Base-by-base conservation (phyloP, 1,140 invertebrate genomes). In the Drosophila repleta region DNA sequence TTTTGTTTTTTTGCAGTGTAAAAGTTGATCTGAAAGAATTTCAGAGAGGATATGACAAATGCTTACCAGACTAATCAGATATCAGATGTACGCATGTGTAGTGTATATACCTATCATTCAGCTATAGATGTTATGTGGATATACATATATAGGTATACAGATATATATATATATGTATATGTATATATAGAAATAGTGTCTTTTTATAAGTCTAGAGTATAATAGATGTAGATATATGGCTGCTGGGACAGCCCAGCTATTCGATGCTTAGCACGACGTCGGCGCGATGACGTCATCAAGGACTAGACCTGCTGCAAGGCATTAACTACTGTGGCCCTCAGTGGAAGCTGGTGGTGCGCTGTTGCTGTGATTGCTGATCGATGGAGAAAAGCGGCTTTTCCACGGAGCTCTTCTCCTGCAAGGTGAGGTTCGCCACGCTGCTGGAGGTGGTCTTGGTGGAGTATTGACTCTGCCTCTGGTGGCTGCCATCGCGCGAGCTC, bases 401-500 rank as follows among this genome's bases (percentile, higher is more conserved):
- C 24, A 43, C 68, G 6, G 79, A 67, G 26, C 37, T 60, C 56
- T 85, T 81, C 67, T 85, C 89, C 21, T 89, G 83, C 56, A 90
- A 48, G 39, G 89, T 79, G n/a, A 90, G 64, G 65, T 90, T 90
- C 26, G 82, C 89, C 39, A 91, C 82, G 53, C 90, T 91, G 73
- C 90, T 91, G 17, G 89, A 87, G 13, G 85, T 91, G 21, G 90
- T 91, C 66, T 90, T 90, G 5, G 89, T 91, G 52, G 90, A 91
- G 58, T 90, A 91, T 56, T 91, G 90, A 52, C 90, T 91, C 73
- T 91, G 90, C 18, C 90, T 84, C 51, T 91, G 90, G 49, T 80
- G 72, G 71, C 89, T 88, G 52, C 84, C 76, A 18, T 90, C 85
- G 35, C 89, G 74, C 10, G 32, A 71, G 56, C 90, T 90, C 32